These are phyloP conservation scores for Brachionus paranguensis DNA, from an alignment of 1,140 invertebrate species.

Conservation along the genomic window DNA sequence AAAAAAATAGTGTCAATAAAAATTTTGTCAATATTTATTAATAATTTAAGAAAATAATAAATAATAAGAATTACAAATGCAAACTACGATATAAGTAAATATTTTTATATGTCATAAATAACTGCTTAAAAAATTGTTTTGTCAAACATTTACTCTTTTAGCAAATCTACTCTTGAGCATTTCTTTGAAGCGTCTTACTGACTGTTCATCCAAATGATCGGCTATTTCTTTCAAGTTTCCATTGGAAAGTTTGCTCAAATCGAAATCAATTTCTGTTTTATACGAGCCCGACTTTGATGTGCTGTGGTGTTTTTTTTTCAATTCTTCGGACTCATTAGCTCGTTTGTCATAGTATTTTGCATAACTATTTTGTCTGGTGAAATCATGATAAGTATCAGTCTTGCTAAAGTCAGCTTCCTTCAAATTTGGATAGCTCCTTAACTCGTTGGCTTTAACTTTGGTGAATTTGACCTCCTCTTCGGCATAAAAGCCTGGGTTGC, in stretches of 20 bases:
- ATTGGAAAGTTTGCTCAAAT: background rate
- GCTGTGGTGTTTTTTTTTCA: background rate
- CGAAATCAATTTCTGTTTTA: background rate
- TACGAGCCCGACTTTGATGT: background rate
- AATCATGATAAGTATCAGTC: background rate
- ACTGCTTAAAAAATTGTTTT: no score
- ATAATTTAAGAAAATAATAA: no score
- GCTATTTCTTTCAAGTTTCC: background rate
- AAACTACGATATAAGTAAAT: no score
- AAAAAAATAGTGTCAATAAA: no score
- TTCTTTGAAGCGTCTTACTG: background rate
- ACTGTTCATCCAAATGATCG: background rate
- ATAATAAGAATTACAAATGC: no score
- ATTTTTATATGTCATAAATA: no score
- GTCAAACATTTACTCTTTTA: background rate
- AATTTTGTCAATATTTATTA: no score
- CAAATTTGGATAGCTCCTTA: background rate
- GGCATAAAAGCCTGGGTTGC: background rate
- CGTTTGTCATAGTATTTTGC: background rate
- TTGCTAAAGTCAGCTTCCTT: background rate
- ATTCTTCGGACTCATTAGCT: background rate
- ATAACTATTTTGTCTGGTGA: background rate
- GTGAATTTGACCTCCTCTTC: background rate
- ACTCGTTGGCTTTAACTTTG: slow-evolving; percentile 4
- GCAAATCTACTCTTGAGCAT: background rate